A percentile compares a stretch with the other conserved stretches of the same genome.
Conservation (phyloP, 2,113 vertebrate genomes). For the Atractosteus spatula region DNA sequence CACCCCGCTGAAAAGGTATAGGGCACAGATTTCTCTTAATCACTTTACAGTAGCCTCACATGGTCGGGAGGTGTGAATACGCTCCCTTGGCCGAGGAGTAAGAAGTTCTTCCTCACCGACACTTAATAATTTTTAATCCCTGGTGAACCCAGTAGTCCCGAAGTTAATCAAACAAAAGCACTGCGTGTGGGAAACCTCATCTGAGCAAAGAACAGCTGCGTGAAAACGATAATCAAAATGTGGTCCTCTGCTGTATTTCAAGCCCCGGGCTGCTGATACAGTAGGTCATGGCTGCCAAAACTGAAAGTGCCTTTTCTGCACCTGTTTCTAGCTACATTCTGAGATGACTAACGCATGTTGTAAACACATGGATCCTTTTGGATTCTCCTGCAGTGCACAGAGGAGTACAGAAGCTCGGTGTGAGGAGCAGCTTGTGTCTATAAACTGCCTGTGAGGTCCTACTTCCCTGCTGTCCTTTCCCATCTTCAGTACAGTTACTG, state of each 20-base stretch:
- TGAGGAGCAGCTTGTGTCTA: slow-evolving; percentile 11
- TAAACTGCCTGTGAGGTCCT: not conserved
- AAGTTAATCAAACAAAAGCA: slow-evolving; percentile 37
- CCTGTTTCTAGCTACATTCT: slow-evolving; percentile 32
- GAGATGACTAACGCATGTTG: slow-evolving; percentile 28
- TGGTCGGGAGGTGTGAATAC: not conserved
- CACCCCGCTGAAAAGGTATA: too few species aligned
- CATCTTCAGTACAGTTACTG: not conserved
- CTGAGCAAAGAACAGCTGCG: slow-evolving; percentile 33
- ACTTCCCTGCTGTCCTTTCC: not conserved
- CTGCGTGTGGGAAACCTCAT: slow-evolving; percentile 33
- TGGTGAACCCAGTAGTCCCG: slow-evolving; percentile 6
- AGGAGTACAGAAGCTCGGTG: not conserved
- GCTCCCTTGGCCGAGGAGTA: not conserved
- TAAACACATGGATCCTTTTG: slow-evolving; percentile 41
- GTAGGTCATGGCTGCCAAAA: slow-evolving; percentile 39
- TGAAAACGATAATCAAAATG: slow-evolving; percentile 14
- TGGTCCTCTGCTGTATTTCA: slow-evolving; percentile 33
- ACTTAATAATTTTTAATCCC: slow-evolving; percentile 5
- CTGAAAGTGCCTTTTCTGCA: slow-evolving; percentile 40
- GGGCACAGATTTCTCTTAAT: too few species aligned
- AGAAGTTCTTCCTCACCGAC: slow-evolving; percentile 10
- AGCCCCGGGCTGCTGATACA: slow-evolving; percentile 31
- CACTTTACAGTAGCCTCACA: too few species aligned
- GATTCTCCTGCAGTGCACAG: slow-evolving; percentile 8